Base-by-base conservation (phyloP, 2,888 invertebrate species). In the Apeira syringaria region DNA sequence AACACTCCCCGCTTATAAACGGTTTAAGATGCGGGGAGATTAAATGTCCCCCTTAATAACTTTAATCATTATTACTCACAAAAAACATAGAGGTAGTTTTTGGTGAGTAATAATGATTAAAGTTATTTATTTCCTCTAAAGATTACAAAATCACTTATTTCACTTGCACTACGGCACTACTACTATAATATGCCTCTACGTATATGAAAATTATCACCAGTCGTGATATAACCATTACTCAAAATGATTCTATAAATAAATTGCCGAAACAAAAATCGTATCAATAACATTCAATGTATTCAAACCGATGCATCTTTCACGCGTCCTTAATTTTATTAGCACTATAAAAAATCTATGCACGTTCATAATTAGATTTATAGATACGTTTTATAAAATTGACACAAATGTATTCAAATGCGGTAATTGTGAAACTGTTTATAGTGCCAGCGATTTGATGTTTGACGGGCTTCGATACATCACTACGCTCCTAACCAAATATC, bases 351-450 rank as follows among this genome's bases (percentile, higher is more conserved):
- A 70, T 68, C 63, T 78, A 77, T 75, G 63, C 37, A 74, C 35
- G 31, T 40, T 12, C 12, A 40, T 80, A 74, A 76, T 72, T 73
- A 74, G 75, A 87, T 87, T 84, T 82, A 87, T 83, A 62, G 69
- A 68, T 50, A 60, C 69, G 69, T 74, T 73, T 70, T 60, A 58
- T 45, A 79, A 79, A 72, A 73, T 75, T 79, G 86, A 87, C 84
- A 70, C 68, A 82, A 84, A 86, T 84, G 67, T 84, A 86, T 84
- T 85, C 77, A 85, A 81, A 75, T 69, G 68, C 66, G 72, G 70
- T 84, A 82, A 85, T 86, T 83, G 79, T 81, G 72, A 75, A 84
- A 81, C 77, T 77, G 75, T 76, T 77, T 78, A 76, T 73, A 65
- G 72, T 65, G 44, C 66, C 68, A 74, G 80, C 74, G 72, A 68